Percentiles rank a stretch among this genome's conserved stretches.
phyloP scores from a whole-genome alignment of 2,888 invertebrate species.

The Cephus rjabovi region DNA sequence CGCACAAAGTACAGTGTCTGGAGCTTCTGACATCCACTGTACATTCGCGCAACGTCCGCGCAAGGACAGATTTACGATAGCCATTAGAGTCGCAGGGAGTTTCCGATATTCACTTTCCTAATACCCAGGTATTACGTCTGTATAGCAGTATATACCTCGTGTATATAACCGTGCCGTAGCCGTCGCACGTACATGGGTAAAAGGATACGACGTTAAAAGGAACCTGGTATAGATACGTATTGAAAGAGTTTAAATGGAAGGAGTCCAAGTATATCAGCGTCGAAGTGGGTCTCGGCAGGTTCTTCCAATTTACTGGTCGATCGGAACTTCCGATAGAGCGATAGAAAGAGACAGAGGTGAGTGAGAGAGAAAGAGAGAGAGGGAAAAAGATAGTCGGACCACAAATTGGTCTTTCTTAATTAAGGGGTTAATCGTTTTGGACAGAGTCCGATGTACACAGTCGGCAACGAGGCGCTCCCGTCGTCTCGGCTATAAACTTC shows the following conservation, averaged over 20 bases:
- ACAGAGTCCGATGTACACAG: background rate
- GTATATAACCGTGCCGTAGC: background rate
- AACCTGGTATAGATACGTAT: background rate
- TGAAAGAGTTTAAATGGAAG: background rate
- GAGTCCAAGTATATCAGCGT: background rate
- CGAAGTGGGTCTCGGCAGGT: background rate
- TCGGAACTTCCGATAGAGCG: background rate
- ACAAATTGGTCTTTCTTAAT: background rate
- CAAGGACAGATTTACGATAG: background rate
- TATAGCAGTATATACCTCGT: background rate
- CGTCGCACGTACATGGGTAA: background rate
- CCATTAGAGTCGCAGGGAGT: background rate
- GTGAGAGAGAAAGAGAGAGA: background rate
- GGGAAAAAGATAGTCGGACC: background rate
- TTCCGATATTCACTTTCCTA: background rate
- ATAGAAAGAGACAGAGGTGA: background rate
- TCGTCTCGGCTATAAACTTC: background rate
- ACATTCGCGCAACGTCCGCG: background rate
- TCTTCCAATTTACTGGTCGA: background rate
- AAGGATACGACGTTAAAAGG: background rate
- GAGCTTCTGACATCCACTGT: background rate
- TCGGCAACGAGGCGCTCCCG: background rate
- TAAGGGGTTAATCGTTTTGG: background rate
- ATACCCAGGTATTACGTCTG: background rate
- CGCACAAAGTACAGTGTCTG: background rate